Conservation (phyloP, 30 jellyfish, hydroid and myxozoan species). For the Nemopilema nomurai region DNA sequence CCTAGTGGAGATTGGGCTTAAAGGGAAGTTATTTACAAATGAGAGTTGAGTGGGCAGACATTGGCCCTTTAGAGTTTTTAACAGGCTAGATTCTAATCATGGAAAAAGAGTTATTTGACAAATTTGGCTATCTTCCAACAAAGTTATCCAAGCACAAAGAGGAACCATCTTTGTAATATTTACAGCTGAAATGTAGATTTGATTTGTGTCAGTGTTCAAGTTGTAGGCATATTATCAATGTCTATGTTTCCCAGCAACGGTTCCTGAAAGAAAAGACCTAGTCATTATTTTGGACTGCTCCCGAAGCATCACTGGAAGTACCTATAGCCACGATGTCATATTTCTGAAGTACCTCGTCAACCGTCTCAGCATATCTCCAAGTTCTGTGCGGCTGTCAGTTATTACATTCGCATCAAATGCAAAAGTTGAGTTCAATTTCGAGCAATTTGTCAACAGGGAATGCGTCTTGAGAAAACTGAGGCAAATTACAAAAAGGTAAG, state of each 20-base stretch:
- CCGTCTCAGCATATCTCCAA: slow-evolving; percentile 79
- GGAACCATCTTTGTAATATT: too few species aligned
- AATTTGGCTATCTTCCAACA: too few species aligned
- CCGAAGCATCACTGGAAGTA: slow-evolving; percentile 22
- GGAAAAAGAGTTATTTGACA: too few species aligned
- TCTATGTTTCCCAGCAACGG: not conserved
- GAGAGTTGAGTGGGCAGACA: too few species aligned
- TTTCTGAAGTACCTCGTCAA: slow-evolving; percentile 31
- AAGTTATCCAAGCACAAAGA: too few species aligned
- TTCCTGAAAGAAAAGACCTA: slow-evolving; percentile 37
- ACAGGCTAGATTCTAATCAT: too few species aligned
- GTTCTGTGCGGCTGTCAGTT: slow-evolving; percentile 77
- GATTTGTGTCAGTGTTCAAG: too few species aligned
- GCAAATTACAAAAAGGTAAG: not conserved
- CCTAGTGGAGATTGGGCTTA: too few species aligned
- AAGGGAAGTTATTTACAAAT: too few species aligned
- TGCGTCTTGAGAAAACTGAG: slow-evolving; percentile 38
- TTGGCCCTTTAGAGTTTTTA: too few species aligned
- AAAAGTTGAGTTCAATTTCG: slow-evolving; percentile 45
- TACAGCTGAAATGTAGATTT: too few species aligned
- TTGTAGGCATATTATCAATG: not conserved
- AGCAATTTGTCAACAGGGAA: slow-evolving; percentile 74
- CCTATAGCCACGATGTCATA: slow-evolving; percentile 4
- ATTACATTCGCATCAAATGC: slow-evolving; percentile 63
- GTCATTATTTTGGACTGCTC: slow-evolving; percentile 68